Evolutionary conservation across 2,113 vertebrate species (phyloP).

Genomic region (Spilogale gracilis): DNA sequence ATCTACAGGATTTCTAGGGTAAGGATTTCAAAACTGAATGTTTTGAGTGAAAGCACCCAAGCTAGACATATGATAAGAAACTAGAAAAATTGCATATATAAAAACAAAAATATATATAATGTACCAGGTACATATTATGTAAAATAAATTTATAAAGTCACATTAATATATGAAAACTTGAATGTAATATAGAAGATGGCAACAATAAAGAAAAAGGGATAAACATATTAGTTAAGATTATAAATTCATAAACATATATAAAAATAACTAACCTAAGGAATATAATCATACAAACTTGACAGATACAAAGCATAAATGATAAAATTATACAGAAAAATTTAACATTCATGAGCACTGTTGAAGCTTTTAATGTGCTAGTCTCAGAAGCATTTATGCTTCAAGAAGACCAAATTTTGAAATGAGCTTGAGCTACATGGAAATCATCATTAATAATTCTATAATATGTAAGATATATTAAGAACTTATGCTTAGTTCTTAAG

Average conservation of each 20-base stretch:
- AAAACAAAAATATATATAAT: neutral
- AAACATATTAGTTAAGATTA: neutral
- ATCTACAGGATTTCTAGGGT: neutral
- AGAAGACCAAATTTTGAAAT: neutral
- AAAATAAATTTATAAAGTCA: neutral
- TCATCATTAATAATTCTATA: neutral
- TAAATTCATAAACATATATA: neutral
- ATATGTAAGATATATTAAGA: neutral
- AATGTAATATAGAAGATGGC: neutral
- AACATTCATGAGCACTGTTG: neutral
- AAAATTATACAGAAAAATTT: neutral
- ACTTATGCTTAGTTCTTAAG: neutral
- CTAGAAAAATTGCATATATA: neutral
- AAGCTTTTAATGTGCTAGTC: neutral
- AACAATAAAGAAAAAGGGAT: neutral
- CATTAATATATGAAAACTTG: neutral
- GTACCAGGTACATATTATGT: neutral
- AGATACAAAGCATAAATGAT: neutral
- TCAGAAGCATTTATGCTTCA: neutral
- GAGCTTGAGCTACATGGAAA: neutral
- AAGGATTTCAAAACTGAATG: neutral
- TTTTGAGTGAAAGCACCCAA: neutral
- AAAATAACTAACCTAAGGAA: neutral
- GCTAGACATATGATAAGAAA: neutral
- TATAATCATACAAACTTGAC: neutral